phyloP scores from a whole-genome alignment of 2,797 vertebrate genomes.

The Helicolenus hilgendorfi region DNA sequence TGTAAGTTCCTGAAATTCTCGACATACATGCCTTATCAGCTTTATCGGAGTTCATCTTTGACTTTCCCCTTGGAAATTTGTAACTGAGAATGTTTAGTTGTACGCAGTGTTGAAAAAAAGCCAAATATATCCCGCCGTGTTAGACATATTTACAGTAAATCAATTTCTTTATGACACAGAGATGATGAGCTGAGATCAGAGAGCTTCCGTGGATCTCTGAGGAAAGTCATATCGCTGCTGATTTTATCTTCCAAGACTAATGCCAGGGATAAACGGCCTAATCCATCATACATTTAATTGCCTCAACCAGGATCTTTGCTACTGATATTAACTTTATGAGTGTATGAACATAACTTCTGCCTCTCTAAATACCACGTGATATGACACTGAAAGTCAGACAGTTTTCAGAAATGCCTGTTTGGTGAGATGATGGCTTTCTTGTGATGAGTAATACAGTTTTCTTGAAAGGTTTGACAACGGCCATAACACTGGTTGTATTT shows the following conservation, averaged over 20 bases:
- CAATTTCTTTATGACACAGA: slow-evolving; percentile 37
- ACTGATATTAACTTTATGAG: slow-evolving; percentile 47
- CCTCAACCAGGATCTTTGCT: slow-evolving; percentile 49
- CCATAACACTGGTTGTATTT: slow-evolving; percentile 47
- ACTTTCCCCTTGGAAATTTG: background rate
- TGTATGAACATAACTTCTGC: slow-evolving; percentile 24
- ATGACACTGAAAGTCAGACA: background rate
- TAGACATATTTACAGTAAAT: slow-evolving; percentile 43
- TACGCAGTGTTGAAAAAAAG: background rate
- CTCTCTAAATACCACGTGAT: slow-evolving; percentile 6
- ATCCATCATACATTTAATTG: slow-evolving; percentile 72
- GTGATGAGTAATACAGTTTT: slow-evolving; percentile 59
- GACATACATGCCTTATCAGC: background rate
- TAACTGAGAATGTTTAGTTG: background rate
- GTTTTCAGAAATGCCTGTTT: slow-evolving; percentile 4
- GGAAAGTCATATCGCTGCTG: slow-evolving; percentile 38
- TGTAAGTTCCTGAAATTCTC: slow-evolving; percentile 35
- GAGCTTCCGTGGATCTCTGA: slow-evolving; percentile 20
- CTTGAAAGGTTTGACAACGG: slow-evolving; percentile 40
- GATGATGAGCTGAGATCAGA: slow-evolving; percentile 53
- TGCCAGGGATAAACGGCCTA: slow-evolving; percentile 56
- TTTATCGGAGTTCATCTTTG: background rate
- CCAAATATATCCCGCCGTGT: background rate
- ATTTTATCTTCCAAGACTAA: slow-evolving; percentile 70
- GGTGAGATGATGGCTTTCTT: slow-evolving; percentile 35